Percentiles rank a stretch among this genome's conserved stretches.
phyloP scores from a whole-genome alignment of 2,797 vertebrate species.

The Ctenosaura bakeri region DNA sequence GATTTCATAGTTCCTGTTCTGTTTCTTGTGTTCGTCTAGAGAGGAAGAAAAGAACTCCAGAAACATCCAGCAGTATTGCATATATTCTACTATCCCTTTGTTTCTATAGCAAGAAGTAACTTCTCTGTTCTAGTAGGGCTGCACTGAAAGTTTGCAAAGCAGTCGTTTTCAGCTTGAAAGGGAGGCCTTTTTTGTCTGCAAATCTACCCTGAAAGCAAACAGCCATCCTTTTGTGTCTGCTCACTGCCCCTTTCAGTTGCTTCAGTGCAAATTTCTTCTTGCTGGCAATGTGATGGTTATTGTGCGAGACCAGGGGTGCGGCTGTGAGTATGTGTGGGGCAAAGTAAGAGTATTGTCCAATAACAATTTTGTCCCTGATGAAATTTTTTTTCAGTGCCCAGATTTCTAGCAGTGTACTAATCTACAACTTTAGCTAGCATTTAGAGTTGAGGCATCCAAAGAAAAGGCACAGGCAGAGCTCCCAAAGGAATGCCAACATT shows the following conservation, averaged over 20 bases:
- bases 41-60: neutral
- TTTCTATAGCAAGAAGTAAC: constrained; percentile 14
- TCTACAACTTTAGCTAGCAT: too few relatives aligned
- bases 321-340: too few relatives aligned
- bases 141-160: neutral
- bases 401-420: too few relatives aligned
- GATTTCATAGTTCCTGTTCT: neutral
- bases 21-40: neutral
- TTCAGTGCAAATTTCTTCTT: neutral
- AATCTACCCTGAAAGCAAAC: neutral
- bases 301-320: neutral
- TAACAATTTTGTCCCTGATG: too few relatives aligned
- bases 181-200: neutral
- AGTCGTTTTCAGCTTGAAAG: neutral
- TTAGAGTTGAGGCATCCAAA: too few relatives aligned
- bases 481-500: too few relatives aligned
- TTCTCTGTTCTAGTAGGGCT: neutral
- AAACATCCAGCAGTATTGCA: neutral
- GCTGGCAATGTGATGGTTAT: neutral
- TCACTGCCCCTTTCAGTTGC: neutral
- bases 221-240: neutral
- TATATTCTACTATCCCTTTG: neutral
- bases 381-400: too few relatives aligned
- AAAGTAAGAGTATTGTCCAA: too few relatives aligned
- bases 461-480: too few relatives aligned